phyloP scores from a whole-genome alignment of 1,140 invertebrate genomes.

The Drosophila santomea region DNA sequence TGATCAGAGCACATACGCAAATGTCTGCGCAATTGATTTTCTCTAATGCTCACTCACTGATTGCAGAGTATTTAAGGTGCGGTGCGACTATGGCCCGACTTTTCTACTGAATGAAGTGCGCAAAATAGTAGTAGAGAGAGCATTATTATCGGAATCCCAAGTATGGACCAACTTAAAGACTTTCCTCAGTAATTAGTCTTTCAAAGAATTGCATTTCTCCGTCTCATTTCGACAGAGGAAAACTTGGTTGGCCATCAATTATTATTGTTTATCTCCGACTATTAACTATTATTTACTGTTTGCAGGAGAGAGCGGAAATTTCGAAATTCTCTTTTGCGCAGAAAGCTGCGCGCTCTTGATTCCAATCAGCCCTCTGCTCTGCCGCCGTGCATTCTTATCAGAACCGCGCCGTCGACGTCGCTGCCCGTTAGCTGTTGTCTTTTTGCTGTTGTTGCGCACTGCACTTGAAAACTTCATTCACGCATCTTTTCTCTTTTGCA shows the following conservation, averaged over 20 bases:
- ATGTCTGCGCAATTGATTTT: too few relatives aligned
- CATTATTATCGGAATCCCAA: background rate
- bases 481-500: conserved; percentile 32
- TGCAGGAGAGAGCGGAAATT: background rate
- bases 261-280: conserved; percentile 11
- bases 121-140: conserved; percentile 31
- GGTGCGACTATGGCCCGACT: background rate
- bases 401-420: conserved; percentile 8
- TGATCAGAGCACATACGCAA: too few relatives aligned
- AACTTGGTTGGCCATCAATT: conserved; percentile 3
- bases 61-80: conserved; percentile 1
- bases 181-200: background rate
- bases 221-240: background rate
- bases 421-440: conserved; percentile 12
- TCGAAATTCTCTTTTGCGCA: conserved; percentile 59
- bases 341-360: conserved; percentile 62
- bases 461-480: conserved; percentile 76
- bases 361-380: conserved; percentile 27
- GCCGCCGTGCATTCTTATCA: conserved; percentile 31
- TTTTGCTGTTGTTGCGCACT: conserved; percentile 63
- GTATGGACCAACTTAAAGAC: background rate
- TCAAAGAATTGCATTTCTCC: too few relatives aligned
- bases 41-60: too few relatives aligned
- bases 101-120: conserved; percentile 58
- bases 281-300: conserved; percentile 31